phyloP scores from a whole-genome alignment of 1,140 invertebrate genomes.

The Drosophila eugracilis region DNA sequence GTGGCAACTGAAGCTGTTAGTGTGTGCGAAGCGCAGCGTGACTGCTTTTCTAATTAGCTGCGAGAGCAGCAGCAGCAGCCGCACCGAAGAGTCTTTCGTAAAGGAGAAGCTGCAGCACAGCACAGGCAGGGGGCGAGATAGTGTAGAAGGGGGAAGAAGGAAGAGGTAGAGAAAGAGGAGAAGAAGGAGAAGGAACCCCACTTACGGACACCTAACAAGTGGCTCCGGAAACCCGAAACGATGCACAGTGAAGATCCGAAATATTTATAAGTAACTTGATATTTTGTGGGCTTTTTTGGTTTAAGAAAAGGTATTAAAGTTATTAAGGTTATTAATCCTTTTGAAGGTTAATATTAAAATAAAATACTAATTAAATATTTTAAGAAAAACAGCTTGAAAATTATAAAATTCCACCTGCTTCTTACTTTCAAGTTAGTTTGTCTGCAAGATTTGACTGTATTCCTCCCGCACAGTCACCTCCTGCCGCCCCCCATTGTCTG shows the following conservation, averaged over 20 bases:
- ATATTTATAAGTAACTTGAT: no score
- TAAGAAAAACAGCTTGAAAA: no score
- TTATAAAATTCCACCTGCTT: no score
- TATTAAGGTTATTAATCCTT: no score
- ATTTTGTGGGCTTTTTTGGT: no score
- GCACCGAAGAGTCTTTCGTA: slow-evolving; percentile 9
- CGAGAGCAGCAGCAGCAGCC: slow-evolving; percentile 13
- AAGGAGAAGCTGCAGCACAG: not conserved
- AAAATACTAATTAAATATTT: no score
- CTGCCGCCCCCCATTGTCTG: not conserved
- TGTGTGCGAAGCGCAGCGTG: slow-evolving; percentile 44
- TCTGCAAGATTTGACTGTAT: not conserved
- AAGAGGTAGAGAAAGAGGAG: not conserved
- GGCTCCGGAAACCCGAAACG: not conserved
- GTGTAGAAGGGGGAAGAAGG: no score
- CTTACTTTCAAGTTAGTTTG: not conserved
- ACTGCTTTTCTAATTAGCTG: slow-evolving; percentile 56
- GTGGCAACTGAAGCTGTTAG: slow-evolving; percentile 14
- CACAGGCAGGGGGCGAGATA: no score
- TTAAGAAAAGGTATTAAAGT: no score
- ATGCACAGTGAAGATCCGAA: slow-evolving; percentile 1
- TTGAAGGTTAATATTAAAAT: no score
- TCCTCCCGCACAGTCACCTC: not conserved
- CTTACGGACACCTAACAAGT: slow-evolving; percentile 10
- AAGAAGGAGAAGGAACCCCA: not conserved